phyloP scores from a whole-genome alignment of 2,797 vertebrate genomes.

The Paramormyrops hopkinsi region DNA sequence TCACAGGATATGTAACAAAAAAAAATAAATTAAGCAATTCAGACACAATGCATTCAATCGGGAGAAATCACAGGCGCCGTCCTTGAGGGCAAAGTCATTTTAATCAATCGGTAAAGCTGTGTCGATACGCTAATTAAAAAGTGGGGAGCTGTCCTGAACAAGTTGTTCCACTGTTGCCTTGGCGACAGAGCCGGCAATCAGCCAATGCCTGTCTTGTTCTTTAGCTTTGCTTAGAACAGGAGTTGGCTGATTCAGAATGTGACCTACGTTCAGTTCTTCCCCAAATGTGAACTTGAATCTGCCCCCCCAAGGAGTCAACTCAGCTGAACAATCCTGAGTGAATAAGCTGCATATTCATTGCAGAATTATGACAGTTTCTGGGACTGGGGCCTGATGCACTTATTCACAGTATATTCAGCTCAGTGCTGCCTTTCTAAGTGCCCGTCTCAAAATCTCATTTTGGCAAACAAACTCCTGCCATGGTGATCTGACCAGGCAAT shows the following conservation, averaged over 20 bases:
- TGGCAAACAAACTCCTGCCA: not conserved
- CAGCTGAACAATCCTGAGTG: not conserved
- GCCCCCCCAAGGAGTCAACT: not conserved
- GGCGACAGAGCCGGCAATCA: not conserved
- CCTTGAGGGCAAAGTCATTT: not conserved
- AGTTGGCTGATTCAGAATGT: not conserved
- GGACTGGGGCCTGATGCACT: not conserved
- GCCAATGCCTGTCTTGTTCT: not conserved
- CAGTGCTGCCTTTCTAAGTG: not conserved
- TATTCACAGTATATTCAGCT: not conserved
- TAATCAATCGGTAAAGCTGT: not conserved
- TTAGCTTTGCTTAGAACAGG: not conserved
- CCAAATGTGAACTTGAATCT: not conserved
- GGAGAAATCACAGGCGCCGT: not conserved
- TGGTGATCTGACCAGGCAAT: not conserved
- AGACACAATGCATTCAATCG: not conserved
- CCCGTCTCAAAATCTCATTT: not conserved
- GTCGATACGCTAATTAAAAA: slow-evolving; percentile 12
- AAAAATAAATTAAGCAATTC: not conserved
- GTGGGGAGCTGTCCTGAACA: not conserved
- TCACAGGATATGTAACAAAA: not conserved
- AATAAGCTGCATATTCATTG: not conserved
- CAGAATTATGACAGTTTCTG: not conserved
- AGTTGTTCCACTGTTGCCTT: not conserved
- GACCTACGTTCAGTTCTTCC: not conserved